Percentiles rank a stretch among this genome's conserved stretches.
phyloP scores from a whole-genome alignment of 2,888 invertebrate genomes.

The Campopleginae sp. region DNA sequence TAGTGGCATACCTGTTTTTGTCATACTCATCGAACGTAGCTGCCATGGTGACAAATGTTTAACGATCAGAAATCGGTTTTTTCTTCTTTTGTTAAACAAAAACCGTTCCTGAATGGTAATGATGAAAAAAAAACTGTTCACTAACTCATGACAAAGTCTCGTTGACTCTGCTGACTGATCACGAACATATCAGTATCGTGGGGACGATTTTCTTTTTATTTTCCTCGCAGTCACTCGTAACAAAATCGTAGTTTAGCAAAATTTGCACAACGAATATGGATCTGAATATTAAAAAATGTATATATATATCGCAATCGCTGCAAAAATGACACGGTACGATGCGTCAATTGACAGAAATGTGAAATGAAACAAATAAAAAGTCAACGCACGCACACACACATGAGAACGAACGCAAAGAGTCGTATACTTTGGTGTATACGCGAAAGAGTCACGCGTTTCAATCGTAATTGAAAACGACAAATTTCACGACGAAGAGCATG shows the following conservation, averaged over 20 bases:
- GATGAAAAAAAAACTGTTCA: slow-evolving; percentile 19
- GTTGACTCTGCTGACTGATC: slow-evolving; percentile 37
- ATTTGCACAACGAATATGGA: not conserved
- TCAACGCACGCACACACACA: slow-evolving; percentile 20
- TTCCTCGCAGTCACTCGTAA: not conserved
- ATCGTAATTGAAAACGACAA: slow-evolving; percentile 39
- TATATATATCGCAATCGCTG: slow-evolving; percentile 13
- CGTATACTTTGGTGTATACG: slow-evolving; percentile 7
- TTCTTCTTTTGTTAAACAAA: slow-evolving; percentile 2
- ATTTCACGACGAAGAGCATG: slow-evolving; percentile 57
- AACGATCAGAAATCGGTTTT: not conserved
- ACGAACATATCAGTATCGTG: slow-evolving; percentile 43
- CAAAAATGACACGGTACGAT: slow-evolving; percentile 6
- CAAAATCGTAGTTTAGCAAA: slow-evolving; percentile 5
- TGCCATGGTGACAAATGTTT: slow-evolving; percentile 85
- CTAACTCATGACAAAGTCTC: slow-evolving; percentile 65
- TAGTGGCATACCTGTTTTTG: slow-evolving; percentile 86
- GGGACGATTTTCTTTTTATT: not conserved
- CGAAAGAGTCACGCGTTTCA: slow-evolving; percentile 39
- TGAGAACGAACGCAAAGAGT: not conserved
- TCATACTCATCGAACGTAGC: slow-evolving; percentile 90
- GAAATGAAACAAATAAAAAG: slow-evolving; percentile 33
- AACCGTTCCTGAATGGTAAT: slow-evolving; percentile 53
- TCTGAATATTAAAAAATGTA: not conserved
- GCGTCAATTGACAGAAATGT: slow-evolving; percentile 47